A percentile compares a stretch with the other conserved stretches of the same genome.
Evolutionary conservation across 1,140 invertebrate genomes (phyloP).

Genomic region (Brachionus koreanus): DNA sequence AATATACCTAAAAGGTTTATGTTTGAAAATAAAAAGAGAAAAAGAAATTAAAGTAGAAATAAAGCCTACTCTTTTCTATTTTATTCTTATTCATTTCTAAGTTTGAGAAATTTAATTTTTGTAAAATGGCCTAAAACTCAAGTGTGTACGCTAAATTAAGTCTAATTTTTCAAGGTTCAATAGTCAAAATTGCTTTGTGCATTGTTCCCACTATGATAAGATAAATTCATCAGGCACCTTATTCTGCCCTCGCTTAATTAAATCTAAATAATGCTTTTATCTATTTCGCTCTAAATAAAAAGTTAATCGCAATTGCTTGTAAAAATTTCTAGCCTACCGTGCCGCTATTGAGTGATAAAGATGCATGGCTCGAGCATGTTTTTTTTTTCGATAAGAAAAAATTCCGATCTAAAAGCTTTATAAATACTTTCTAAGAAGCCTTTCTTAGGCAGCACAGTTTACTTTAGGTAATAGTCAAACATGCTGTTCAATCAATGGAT

Average conservation of each 20-base stretch:
- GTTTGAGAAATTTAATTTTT: background rate
- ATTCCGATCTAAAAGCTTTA: background rate
- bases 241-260: background rate
- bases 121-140: background rate
- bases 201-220: background rate
- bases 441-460: background rate
- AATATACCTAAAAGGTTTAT: background rate
- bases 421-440: background rate
- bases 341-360: background rate
- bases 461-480: background rate
- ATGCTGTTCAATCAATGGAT: background rate
- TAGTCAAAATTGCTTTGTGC: background rate
- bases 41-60: background rate
- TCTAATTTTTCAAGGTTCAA: constrained; percentile 29
- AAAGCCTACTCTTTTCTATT: background rate
- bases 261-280: background rate
- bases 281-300: background rate
- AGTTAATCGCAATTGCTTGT: background rate
- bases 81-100: background rate
- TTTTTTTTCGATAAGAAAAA: background rate
- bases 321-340: background rate
- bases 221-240: background rate
- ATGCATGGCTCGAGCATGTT: background rate
- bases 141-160: constrained; percentile 5
- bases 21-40: background rate